Evolutionary conservation across 2,888 invertebrate species (phyloP), one percentile per base, ranked within the genome.

Genomic region (Euplagia quadripunctaria): DNA sequence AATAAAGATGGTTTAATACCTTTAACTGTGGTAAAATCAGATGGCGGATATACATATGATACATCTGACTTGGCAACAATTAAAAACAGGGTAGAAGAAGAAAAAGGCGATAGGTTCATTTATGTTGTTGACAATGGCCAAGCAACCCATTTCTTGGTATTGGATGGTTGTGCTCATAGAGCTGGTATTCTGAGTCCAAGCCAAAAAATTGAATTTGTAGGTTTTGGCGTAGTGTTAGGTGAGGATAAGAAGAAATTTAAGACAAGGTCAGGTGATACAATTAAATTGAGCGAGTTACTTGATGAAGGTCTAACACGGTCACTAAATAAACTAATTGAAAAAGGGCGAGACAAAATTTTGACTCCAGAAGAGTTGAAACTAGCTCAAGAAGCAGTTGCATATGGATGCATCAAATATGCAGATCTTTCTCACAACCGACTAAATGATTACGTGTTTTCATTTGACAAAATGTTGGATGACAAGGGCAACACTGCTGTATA

Each of bases 191-290:
- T 97, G 16, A 92, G 88, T 43, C 82, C 91, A 43, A 96, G 97
- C 84, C 97, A 97, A 9, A 97, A 98, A 74, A 95, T 99, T 0
- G 99, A 99, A 91, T 99, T 99, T 94, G 98, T 99, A 17, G 98
- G 97, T 2, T 99, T 99, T 92, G 99, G 99, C 17, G 98, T 99
- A 11, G 99, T 99, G 0, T 95, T 99, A 4, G 99, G 99, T 17
- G 99, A 99, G 93, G 99, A 99, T 94, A 99, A 98, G 88, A 99
- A 99, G 92, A 99, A 99, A 94, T 99, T 99, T 90, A 99, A 99
- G 94, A 99, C 99, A 0, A 97, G 99, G 66, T 99, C 99, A 2
- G 99, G 99, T 0, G 99, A 99, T 79, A 99, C 99, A 0, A 97
- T 99, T 0, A 97, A 98, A 83, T 96, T 99, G 9, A 96, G 97